phyloP scores from a whole-genome alignment of 2,113 vertebrate species.

The Nothocercus nigrocapillus region DNA sequence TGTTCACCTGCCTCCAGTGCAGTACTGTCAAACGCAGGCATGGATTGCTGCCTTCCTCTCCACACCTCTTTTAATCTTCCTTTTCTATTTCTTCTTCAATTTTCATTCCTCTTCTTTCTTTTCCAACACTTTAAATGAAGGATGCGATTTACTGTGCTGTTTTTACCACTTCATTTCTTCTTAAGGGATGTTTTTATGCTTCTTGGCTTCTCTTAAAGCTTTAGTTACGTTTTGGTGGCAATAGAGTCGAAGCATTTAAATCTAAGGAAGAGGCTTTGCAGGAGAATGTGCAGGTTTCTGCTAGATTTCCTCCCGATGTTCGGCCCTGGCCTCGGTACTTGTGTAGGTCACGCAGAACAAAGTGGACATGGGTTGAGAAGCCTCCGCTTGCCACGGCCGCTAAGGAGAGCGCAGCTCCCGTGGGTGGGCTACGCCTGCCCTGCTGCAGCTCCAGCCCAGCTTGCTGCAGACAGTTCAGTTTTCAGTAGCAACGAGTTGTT shows the following conservation, averaged over 20 bases:
- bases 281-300: neutral
- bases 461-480: neutral
- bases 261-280: neutral
- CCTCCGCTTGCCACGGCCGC: neutral
- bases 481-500: neutral
- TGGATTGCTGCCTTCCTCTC: neutral
- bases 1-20: neutral
- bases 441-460: neutral
- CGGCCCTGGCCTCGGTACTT: neutral
- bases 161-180: neutral
- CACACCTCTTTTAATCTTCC: fast-evolving
- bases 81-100: neutral
- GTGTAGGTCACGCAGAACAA: neutral
- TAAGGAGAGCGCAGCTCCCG: neutral
- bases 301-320: neutral
- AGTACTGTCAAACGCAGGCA: neutral
- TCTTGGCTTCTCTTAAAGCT: neutral
- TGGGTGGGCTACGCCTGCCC: neutral
- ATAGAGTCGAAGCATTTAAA: neutral
- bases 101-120: neutral
- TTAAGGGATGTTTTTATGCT: neutral
- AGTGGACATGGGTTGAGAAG: neutral
- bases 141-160: neutral
- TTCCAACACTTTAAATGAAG: neutral
- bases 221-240: neutral